Evolutionary conservation across 2,797 vertebrate genomes (phyloP), one percentile per base, ranked within the genome.

Genomic region (Pantherophis vulpinus): DNA sequence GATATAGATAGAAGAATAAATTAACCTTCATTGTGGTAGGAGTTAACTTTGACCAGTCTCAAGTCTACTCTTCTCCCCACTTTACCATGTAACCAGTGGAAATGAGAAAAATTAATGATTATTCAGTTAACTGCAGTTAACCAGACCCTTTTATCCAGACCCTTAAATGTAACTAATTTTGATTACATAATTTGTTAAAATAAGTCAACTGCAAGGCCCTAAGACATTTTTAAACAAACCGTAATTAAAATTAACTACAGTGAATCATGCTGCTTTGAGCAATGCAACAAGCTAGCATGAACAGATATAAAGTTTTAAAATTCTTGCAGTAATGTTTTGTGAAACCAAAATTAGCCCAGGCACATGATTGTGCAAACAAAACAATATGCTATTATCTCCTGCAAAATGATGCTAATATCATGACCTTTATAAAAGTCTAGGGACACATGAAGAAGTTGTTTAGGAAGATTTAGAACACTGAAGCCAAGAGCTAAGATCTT

Each of bases 401-500:
- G 47, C 56, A 89, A 92, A 74, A 18, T n/a, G 29, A 70, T 92
- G 37, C 92, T 16, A 94, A 91, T 1, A 3, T 87, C 88, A 20
- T 0, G 2, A 55, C 63, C 63, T 0, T 27, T 27, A 55, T 63
- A 10, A 94, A 93, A 86, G 29, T 93, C 60, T 88, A 86, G 14
- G 88, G 8, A 1, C 32, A 87, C 61, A 20, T 88, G 6, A 58
- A 11, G 4, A 94, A 88, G 54, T 42, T 89, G 42, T 63, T 94
- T 42, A 87, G 92, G 83, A 92, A 94, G 92, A 93, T 2, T 12
- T 90, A 59, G 88, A 90, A 37, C 8, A 11, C 63, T 88, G 1
- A 27, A 13, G 91, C 92, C 93, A 89, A 94, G 89, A 95, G 70
- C 58, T 54, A 94, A 83, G 86, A 42, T 66, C 7, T 37, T 94